Percentiles rank a stretch among this genome's conserved stretches.
Evolutionary conservation across 1,140 invertebrate genomes (phyloP).

Genomic region (Aphis gossypii): DNA sequence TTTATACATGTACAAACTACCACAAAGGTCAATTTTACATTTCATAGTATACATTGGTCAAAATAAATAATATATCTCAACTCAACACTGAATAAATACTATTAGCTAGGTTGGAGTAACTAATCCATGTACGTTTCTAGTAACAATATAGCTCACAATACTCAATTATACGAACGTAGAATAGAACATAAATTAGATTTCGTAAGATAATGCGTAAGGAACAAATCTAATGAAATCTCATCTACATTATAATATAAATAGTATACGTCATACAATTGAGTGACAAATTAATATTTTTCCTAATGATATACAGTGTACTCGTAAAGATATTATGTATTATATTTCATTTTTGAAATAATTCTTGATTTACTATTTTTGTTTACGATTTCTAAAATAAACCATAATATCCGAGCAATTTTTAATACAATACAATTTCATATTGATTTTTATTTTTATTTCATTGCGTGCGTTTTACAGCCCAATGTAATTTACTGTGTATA

Average conservation of each 20-base stretch:
- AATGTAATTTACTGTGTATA: too few species aligned
- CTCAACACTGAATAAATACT: neutral
- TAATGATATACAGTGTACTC: neutral
- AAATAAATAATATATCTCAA: neutral
- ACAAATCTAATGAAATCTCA: neutral
- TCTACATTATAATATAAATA: too few species aligned
- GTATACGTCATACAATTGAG: too few species aligned
- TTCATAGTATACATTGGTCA: neutral
- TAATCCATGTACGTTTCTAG: neutral
- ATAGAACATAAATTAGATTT: neutral
- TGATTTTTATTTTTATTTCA: neutral
- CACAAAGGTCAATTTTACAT: neutral
- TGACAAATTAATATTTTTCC: too few species aligned
- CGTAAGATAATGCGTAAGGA: neutral
- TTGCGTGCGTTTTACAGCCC: neutral
- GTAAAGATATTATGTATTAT: neutral
- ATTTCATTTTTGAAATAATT: neutral
- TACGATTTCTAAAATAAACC: neutral
- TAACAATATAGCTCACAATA: neutral
- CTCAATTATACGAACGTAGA: neutral
- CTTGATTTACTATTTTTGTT: neutral
- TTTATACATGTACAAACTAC: too few species aligned
- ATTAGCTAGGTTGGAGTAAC: neutral
- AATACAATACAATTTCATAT: neutral
- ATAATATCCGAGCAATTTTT: neutral